Conservation (phyloP, 2,888 invertebrate genomes). For the Pterostichus niger region DNA sequence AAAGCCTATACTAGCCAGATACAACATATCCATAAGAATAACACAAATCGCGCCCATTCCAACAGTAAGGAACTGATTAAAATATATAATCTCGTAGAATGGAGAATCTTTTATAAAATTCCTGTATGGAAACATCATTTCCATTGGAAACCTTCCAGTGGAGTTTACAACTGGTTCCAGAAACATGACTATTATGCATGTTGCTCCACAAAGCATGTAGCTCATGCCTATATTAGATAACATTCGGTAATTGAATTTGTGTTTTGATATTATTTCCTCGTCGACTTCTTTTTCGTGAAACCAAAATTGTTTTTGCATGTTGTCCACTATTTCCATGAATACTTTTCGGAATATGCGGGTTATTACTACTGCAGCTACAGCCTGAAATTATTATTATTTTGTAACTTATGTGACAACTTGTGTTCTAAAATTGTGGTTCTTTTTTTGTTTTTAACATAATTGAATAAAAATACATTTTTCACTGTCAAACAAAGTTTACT, state of each 20-base stretch:
- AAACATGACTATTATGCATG: neutral
- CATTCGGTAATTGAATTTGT: neutral
- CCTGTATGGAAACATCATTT: neutral
- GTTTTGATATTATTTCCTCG: neutral
- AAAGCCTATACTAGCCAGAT: neutral
- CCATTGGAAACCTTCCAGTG: neutral
- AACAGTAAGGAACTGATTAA: too few relatives aligned
- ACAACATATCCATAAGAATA: neutral
- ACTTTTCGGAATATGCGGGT: neutral
- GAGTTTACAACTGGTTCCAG: neutral
- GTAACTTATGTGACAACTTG: too few relatives aligned
- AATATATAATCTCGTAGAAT: neutral
- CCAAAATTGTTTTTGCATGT: neutral
- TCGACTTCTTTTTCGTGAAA: neutral
- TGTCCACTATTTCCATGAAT: neutral
- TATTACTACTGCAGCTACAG: neutral
- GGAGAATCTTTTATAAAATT: constrained; percentile 9
- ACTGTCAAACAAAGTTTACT: too few relatives aligned
- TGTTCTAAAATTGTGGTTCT: too few relatives aligned
- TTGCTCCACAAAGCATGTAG: neutral
- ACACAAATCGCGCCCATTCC: neutral
- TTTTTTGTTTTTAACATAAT: too few relatives aligned
- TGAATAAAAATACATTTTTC: too few relatives aligned
- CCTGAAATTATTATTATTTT: too few relatives aligned
- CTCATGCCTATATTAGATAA: neutral